Evolutionary conservation across 2,797 vertebrate genomes (phyloP).

Genomic region (Phoeniculus purpureus): DNA sequence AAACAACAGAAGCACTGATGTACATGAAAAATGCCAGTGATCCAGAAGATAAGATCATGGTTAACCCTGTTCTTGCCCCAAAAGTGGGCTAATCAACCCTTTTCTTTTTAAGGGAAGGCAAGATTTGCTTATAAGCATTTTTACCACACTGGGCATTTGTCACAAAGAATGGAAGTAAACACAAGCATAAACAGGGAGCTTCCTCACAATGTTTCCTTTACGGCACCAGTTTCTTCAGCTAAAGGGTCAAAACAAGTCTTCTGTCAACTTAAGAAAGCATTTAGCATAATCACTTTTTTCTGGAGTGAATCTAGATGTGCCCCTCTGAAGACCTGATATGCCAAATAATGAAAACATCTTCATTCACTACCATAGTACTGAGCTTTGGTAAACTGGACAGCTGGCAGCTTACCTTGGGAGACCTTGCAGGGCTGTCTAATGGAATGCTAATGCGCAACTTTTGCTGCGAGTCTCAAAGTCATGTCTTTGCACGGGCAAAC

Average conservation of each 20-base stretch:
- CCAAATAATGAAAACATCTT: not conserved
- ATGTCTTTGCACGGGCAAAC: not conserved
- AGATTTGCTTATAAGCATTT: not conserved
- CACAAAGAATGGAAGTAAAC: not conserved
- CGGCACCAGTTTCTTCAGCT: not conserved
- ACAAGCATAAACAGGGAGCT: not conserved
- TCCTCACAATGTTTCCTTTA: not conserved
- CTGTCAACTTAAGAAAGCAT: not conserved
- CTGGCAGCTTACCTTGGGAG: not conserved
- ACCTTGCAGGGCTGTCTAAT: not conserved
- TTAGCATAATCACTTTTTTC: not conserved
- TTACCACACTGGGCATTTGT: not conserved
- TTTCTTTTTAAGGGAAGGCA: not conserved
- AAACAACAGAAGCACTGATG: not conserved
- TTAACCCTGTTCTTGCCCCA: not conserved
- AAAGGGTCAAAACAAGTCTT: not conserved
- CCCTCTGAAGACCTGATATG: not conserved
- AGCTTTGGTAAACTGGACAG: constrained; percentile 4
- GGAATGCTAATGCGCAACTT: constrained; percentile 3
- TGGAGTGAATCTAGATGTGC: not conserved
- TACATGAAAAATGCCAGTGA: not conserved
- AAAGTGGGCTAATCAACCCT: not conserved
- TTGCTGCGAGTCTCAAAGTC: not conserved
- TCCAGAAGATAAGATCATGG: not conserved
- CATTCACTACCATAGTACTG: not conserved